Conservation (phyloP, 2,113 vertebrate species). For the Seriola quinqueradiata region DNA sequence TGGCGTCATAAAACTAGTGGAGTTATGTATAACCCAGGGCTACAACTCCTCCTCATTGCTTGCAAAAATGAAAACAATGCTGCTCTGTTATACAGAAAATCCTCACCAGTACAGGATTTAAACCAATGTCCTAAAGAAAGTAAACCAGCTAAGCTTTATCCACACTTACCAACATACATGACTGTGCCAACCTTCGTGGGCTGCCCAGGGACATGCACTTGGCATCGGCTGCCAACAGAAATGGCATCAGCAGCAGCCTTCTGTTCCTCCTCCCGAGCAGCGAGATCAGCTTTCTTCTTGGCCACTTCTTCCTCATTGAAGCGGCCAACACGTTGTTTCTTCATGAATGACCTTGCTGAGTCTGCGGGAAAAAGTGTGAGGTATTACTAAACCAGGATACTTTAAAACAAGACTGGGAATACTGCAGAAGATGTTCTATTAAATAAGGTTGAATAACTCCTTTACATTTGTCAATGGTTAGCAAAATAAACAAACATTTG, state of each 20-base stretch:
- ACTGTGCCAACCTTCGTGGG: slow-evolving; percentile 88
- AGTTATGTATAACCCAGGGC: background rate
- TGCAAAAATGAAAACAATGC: slow-evolving; percentile 6
- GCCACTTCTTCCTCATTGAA: slow-evolving; percentile 85
- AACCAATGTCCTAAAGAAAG: slow-evolving; percentile 2
- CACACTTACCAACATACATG: slow-evolving; percentile 91
- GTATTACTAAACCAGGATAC: background rate
- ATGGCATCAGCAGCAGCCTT: slow-evolving; percentile 84
- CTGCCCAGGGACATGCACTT: slow-evolving; percentile 86
- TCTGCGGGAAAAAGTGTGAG: slow-evolving; percentile 74
- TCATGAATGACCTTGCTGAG: slow-evolving; percentile 89
- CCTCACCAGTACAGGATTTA: slow-evolving; percentile 4
- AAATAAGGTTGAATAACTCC: background rate
- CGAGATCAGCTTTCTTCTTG: slow-evolving; percentile 75
- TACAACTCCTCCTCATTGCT: background rate
- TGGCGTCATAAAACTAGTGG: background rate
- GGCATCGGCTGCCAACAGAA: slow-evolving; percentile 86
- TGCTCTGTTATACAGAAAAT: slow-evolving; percentile 21
- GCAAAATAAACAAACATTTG: background rate
- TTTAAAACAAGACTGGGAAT: background rate
- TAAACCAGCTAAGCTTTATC: slow-evolving; percentile 24
- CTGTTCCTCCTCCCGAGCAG: slow-evolving; percentile 81
- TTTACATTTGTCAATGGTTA: background rate
- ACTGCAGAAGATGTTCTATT: background rate
- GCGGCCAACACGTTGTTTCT: slow-evolving; percentile 85